Percentiles rank a stretch among this genome's conserved stretches.
Evolutionary conservation across 2,888 invertebrate species (phyloP).

Genomic region (Steinernema hermaphroditum): DNA sequence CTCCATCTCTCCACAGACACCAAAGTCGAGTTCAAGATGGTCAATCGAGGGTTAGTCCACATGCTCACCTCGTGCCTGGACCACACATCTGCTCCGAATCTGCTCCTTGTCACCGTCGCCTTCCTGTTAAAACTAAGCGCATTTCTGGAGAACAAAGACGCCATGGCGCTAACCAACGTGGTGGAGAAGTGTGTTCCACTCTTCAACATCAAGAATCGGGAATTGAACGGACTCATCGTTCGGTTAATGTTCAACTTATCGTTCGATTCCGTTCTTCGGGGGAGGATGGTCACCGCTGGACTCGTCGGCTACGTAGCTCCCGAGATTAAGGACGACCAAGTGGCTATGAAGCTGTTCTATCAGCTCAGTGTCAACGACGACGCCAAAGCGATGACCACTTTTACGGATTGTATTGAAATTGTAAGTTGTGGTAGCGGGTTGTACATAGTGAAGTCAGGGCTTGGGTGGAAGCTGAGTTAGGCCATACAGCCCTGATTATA

Average conservation of each 20-base stretch:
- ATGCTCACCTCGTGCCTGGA: constrained; percentile 79
- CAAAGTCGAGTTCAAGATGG: constrained; percentile 94
- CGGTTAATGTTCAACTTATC: constrained; percentile 91
- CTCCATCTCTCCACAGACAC: constrained; percentile 93
- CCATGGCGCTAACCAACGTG: constrained; percentile 81
- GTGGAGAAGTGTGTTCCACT: constrained; percentile 82
- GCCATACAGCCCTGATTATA: no score
- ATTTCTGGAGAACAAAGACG: constrained; percentile 89
- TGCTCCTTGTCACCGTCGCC: constrained; percentile 76
- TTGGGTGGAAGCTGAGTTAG: no score
- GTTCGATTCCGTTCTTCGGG: constrained; percentile 84
- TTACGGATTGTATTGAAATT: constrained; percentile 85
- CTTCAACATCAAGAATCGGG: constrained; percentile 70
- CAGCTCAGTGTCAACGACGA: constrained; percentile 93
- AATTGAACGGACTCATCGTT: constrained; percentile 68
- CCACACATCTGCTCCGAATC: constrained; percentile 76
- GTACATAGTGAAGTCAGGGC: no score
- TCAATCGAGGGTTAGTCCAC: constrained; percentile 74
- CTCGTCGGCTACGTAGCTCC: constrained; percentile 86
- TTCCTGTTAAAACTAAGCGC: constrained; percentile 93
- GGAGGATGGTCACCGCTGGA: constrained; percentile 86
- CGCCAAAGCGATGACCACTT: constrained; percentile 87
- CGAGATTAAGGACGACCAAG: constrained; percentile 62
- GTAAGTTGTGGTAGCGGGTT: no score
- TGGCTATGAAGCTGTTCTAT: constrained; percentile 73